phyloP scores from a whole-genome alignment of 2,797 vertebrate species.

The Xyrichtys novacula region DNA sequence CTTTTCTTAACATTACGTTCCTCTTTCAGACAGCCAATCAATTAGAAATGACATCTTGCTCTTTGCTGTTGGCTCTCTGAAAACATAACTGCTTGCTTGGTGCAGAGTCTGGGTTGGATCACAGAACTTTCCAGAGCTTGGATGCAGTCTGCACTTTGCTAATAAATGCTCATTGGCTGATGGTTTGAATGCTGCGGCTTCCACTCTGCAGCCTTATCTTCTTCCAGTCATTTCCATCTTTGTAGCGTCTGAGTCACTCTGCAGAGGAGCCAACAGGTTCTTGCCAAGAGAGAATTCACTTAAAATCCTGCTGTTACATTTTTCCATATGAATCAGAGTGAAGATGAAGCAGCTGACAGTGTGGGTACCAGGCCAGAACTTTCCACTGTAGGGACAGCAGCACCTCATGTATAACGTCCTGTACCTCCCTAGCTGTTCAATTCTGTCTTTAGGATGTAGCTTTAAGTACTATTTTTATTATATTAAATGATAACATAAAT shows the following conservation, averaged over 20 bases:
- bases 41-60: constrained; percentile 2
- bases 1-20: neutral
- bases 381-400: constrained; percentile 37
- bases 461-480: too few relatives aligned
- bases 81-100: constrained; percentile 11
- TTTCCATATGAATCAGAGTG: constrained; percentile 50
- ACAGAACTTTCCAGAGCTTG: constrained; percentile 20
- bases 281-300: constrained; percentile 59
- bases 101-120: constrained; percentile 19
- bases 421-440: neutral
- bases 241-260: constrained; percentile 52
- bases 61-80: constrained; percentile 11
- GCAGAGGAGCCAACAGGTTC: constrained; percentile 37
- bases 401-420: constrained; percentile 11
- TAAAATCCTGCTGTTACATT: constrained; percentile 45
- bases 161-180: constrained; percentile 27
- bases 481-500: too few relatives aligned
- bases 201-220: constrained; percentile 34
- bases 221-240: constrained; percentile 48
- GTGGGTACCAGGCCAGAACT: constrained; percentile 35
- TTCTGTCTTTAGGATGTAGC: neutral
- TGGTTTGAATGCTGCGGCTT: constrained; percentile 34
- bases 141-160: constrained; percentile 22
- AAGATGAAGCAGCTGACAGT: constrained; percentile 59
- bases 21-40: neutral